These are phyloP conservation scores for Dendrocincla tyrannina DNA, from an alignment of 2,797 vertebrate genomes.

Conservation along the genomic window DNA sequence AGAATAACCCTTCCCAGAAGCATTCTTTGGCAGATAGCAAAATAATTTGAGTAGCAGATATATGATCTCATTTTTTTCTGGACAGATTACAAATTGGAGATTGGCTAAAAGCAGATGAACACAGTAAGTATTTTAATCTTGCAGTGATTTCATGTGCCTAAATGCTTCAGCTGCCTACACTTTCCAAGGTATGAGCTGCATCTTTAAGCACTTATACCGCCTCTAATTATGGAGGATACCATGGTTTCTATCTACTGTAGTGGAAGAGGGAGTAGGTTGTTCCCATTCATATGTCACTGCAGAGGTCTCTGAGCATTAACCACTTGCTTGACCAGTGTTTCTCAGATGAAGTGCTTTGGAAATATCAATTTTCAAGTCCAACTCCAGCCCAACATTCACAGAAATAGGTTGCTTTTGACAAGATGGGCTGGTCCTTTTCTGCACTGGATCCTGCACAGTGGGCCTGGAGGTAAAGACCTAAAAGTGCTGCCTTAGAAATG, in stretches of 20 bases:
- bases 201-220: conserved; percentile 10
- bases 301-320: conserved; percentile 38
- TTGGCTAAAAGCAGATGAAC: conserved; percentile 45
- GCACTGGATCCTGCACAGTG: neutral
- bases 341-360: conserved; percentile 34
- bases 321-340: neutral
- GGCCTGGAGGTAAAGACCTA: neutral
- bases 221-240: neutral
- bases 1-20: conserved; percentile 61
- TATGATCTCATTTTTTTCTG: conserved; percentile 68
- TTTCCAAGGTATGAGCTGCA: conserved; percentile 47
- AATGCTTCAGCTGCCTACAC: conserved; percentile 44
- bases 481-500: neutral
- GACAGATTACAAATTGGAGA: conserved; percentile 65
- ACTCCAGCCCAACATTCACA: neutral
- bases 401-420: neutral
- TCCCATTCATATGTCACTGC: conserved; percentile 19
- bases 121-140: conserved; percentile 60
- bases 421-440: neutral
- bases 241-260: neutral
- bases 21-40: conserved; percentile 68
- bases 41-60: conserved; percentile 73
- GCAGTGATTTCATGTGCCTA: conserved; percentile 57
- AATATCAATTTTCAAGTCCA: neutral
- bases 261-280: conserved; percentile 27